phyloP scores from a whole-genome alignment of 2,888 invertebrate genomes.

The Drosophila mulleri region DNA sequence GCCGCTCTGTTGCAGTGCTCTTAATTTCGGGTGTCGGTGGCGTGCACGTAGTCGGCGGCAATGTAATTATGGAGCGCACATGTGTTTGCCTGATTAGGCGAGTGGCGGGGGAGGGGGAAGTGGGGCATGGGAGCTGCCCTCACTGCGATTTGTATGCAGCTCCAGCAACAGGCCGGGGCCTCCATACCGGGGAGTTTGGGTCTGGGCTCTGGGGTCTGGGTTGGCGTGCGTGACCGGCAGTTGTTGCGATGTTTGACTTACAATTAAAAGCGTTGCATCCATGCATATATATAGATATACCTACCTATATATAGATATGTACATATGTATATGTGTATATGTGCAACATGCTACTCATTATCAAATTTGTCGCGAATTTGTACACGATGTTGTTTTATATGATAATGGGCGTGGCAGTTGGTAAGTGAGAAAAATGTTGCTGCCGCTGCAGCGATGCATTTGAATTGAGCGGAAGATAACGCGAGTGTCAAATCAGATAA shows the following conservation, averaged over 20 bases:
- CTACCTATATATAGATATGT: background rate
- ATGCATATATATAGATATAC: background rate
- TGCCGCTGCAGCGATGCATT: constrained; percentile 12
- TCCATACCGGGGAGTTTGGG: constrained; percentile 10
- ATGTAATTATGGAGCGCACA: constrained; percentile 77
- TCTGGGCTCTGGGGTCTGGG: constrained; percentile 15
- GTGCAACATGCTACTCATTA: constrained; percentile 60
- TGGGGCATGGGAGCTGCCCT: constrained; percentile 32
- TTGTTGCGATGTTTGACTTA: constrained; percentile 79
- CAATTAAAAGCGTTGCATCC: constrained; percentile 65
- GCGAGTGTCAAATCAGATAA: constrained; percentile 17
- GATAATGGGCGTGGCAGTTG: constrained; percentile 15
- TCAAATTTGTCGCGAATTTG: constrained; percentile 79
- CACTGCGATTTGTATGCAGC: constrained; percentile 67
- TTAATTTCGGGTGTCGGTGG: constrained; percentile 76
- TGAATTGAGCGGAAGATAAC: constrained; percentile 15
- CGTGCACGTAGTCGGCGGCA: constrained; percentile 69
- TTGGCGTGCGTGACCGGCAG: constrained; percentile 71
- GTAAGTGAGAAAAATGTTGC: constrained; percentile 58
- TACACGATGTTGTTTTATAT: constrained; percentile 38
- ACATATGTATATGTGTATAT: background rate
- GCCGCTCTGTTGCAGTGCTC: constrained; percentile 58
- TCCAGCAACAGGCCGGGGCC: constrained; percentile 13
- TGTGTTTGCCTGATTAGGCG: constrained; percentile 79
- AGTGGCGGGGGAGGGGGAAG: constrained; percentile 37